A percentile compares a stretch with the other conserved stretches of the same genome.
Evolutionary conservation across 2,113 vertebrate species (phyloP).

Genomic region (Stigmatopora argus): DNA sequence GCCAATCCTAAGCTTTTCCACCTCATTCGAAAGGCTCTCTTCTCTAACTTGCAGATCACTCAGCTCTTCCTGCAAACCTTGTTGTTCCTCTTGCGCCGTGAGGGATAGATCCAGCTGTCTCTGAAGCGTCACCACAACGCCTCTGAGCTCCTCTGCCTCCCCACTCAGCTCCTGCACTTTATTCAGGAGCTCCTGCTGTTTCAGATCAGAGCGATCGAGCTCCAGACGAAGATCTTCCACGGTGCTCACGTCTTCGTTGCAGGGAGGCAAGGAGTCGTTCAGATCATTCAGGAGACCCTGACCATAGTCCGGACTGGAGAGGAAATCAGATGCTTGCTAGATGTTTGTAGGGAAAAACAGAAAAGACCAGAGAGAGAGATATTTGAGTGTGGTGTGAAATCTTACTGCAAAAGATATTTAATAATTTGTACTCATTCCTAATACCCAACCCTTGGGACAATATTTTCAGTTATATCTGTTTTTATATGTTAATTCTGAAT

Average conservation of each 20-base stretch:
- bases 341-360: conserved; percentile 9
- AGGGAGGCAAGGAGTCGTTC: conserved; percentile 55
- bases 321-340: conserved; percentile 77
- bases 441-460: background rate
- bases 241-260: conserved; percentile 62
- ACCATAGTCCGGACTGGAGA: conserved; percentile 78
- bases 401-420: too few species aligned
- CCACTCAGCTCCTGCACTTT: conserved; percentile 76
- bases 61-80: conserved; percentile 65
- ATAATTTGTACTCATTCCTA: too few species aligned
- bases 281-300: conserved; percentile 75
- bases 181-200: conserved; percentile 73
- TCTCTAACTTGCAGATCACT: conserved; percentile 54
- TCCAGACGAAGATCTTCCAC: conserved; percentile 85
- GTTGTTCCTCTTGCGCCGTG: conserved; percentile 65
- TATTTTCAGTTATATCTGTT: background rate
- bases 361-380: background rate
- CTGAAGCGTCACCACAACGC: conserved; percentile 73
- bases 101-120: conserved; percentile 76
- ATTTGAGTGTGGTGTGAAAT: background rate
- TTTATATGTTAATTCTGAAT: background rate
- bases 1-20: conserved; percentile 55
- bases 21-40: conserved; percentile 55
- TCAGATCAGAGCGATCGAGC: conserved; percentile 86
- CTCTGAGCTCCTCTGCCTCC: conserved; percentile 79